A percentile compares a stretch with the other conserved stretches of the same genome.
phyloP scores from a whole-genome alignment of 2,888 invertebrate genomes.

The Watsonalla binaria region DNA sequence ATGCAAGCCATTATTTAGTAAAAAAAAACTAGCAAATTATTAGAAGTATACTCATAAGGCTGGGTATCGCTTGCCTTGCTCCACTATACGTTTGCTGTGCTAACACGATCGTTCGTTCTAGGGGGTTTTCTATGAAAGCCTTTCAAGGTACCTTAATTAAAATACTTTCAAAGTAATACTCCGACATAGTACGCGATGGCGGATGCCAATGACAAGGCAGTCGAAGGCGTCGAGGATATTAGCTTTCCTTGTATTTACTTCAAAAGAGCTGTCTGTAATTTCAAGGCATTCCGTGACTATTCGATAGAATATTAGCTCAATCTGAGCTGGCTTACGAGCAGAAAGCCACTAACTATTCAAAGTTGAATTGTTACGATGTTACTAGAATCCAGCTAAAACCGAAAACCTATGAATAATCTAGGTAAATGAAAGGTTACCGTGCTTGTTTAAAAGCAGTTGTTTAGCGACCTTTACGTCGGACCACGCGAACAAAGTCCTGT shows the following conservation, averaged over 20 bases:
- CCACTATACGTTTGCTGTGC: slow-evolving; percentile 22
- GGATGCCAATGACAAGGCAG: background rate
- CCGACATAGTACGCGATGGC: background rate
- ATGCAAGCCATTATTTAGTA: slow-evolving; percentile 38
- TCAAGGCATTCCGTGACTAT: too few relatives aligned
- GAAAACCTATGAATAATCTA: too few relatives aligned
- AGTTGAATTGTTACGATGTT: too few relatives aligned
- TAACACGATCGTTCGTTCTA: slow-evolving; percentile 1
- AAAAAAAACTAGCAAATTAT: slow-evolving; percentile 40
- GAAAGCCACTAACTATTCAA: too few relatives aligned
- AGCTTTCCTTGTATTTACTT: background rate
- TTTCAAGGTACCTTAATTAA: background rate
- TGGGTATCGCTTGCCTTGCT: slow-evolving; percentile 39
- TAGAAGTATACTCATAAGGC: slow-evolving; percentile 33
- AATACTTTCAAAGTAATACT: background rate
- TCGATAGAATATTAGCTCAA: too few relatives aligned
- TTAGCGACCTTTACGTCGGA: too few relatives aligned
- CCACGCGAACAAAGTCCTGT: too few relatives aligned
- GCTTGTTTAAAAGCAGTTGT: too few relatives aligned
- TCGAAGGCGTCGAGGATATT: background rate
- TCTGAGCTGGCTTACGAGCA: too few relatives aligned
- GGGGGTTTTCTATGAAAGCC: background rate
- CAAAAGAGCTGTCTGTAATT: too few relatives aligned
- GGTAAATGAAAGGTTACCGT: too few relatives aligned
- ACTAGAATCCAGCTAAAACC: too few relatives aligned